Evolutionary conservation across 53 echinoderm and acorn worm genomes (phyloP).

Genomic region (Antedon mediterranea): DNA sequence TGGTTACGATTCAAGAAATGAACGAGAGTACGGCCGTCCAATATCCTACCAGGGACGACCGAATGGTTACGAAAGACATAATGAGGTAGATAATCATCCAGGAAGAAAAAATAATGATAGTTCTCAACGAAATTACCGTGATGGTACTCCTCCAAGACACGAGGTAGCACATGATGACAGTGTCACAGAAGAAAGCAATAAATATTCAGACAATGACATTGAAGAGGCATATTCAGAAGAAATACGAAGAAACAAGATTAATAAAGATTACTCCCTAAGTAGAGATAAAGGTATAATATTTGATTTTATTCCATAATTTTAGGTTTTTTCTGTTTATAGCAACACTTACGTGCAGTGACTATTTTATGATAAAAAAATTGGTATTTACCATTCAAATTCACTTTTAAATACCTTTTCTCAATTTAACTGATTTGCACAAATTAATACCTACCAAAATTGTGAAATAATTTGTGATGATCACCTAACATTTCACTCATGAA

Average conservation of each 20-base stretch:
- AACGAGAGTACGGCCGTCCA: not conserved
- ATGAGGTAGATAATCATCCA: not conserved
- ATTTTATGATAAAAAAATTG: too few relatives aligned
- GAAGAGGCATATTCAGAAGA: not conserved
- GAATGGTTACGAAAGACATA: conserved; percentile 7
- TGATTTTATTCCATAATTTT: too few relatives aligned
- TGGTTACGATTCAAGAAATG: not conserved
- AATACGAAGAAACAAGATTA: not conserved
- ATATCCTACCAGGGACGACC: conserved; percentile 10
- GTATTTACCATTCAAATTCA: too few relatives aligned
- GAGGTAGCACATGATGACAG: conserved; percentile 8
- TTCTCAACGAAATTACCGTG: not conserved
- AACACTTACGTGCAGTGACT: too few relatives aligned
- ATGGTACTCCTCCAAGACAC: conserved; percentile 9
- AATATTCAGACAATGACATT: conserved; percentile 1
- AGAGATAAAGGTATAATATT: not conserved
- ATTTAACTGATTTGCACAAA: too few relatives aligned
- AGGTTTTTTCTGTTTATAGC: too few relatives aligned
- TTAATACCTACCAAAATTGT: too few relatives aligned
- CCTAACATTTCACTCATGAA: too few relatives aligned
- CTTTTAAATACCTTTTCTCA: too few relatives aligned
- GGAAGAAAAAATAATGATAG: too few relatives aligned
- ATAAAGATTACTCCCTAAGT: not conserved
- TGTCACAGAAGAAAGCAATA: conserved; percentile 1
- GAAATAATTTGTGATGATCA: too few relatives aligned